Percentiles rank a stretch among this genome's conserved stretches.
Evolutionary conservation across 2,113 vertebrate species (phyloP).

Genomic region (Tretioscincus oriximinensis): DNA sequence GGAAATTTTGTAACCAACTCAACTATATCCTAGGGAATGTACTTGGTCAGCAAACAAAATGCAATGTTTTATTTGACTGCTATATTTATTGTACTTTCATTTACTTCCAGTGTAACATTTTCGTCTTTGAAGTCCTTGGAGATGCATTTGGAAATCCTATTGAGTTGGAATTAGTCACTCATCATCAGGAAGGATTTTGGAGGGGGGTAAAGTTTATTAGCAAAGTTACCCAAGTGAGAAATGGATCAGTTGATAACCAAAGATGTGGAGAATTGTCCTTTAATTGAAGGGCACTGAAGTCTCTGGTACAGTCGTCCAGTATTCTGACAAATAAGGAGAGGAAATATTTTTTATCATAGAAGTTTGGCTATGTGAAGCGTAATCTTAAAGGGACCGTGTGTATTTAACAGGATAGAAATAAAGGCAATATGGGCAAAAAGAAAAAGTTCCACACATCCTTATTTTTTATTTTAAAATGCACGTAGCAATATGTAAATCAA

Average conservation of each 20-base stretch:
- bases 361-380: background rate
- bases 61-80: slow-evolving; percentile 10
- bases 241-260: background rate
- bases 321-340: background rate
- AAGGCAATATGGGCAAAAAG: background rate
- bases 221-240: background rate
- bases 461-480: too few relatives aligned
- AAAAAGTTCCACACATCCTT: background rate
- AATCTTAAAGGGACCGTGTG: background rate
- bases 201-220: background rate
- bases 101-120: background rate
- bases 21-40: background rate
- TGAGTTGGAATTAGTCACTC: background rate
- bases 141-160: background rate
- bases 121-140: background rate
- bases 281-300: background rate
- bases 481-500: too few relatives aligned
- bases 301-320: background rate
- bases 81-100: background rate
- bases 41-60: slow-evolving; percentile 29
- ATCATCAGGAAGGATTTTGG: background rate
- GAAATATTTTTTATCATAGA: background rate
- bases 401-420: background rate
- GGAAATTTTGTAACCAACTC: background rate
- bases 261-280: background rate